Evolutionary conservation across 2,113 vertebrate genomes (phyloP).

Genomic region (Murina feae): DNA sequence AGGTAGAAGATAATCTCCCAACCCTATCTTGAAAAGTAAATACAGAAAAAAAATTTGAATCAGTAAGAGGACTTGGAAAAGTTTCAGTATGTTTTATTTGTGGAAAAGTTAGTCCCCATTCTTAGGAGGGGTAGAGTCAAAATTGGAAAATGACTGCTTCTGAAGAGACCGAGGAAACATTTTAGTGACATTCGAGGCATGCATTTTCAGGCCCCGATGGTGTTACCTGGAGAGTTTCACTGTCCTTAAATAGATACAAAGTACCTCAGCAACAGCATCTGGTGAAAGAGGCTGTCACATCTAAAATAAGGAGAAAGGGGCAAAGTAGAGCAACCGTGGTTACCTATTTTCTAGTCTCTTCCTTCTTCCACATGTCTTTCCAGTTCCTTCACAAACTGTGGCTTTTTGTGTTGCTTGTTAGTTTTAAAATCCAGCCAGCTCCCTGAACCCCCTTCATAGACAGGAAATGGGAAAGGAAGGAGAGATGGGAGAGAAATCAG

Average conservation of each 20-base stretch:
- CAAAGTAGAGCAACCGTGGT: neutral
- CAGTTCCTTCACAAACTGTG: neutral
- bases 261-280: neutral
- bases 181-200: neutral
- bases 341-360: neutral
- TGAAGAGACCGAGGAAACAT: neutral
- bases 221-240: neutral
- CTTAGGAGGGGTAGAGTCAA: neutral
- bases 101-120: neutral
- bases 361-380: neutral
- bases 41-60: neutral
- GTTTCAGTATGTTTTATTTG: neutral
- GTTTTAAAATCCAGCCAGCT: neutral
- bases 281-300: neutral
- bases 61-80: neutral
- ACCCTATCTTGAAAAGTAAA: neutral
- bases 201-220: neutral
- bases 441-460: neutral
- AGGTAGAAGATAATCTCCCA: neutral
- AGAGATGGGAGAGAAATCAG: neutral
- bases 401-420: neutral
- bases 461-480: neutral
- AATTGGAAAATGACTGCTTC: neutral
- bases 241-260: conserved; percentile 19
- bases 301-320: neutral